Evolutionary conservation across 2,888 invertebrate species (phyloP), one percentile per base, ranked within the genome.

Genomic region (Biston stratarius): DNA sequence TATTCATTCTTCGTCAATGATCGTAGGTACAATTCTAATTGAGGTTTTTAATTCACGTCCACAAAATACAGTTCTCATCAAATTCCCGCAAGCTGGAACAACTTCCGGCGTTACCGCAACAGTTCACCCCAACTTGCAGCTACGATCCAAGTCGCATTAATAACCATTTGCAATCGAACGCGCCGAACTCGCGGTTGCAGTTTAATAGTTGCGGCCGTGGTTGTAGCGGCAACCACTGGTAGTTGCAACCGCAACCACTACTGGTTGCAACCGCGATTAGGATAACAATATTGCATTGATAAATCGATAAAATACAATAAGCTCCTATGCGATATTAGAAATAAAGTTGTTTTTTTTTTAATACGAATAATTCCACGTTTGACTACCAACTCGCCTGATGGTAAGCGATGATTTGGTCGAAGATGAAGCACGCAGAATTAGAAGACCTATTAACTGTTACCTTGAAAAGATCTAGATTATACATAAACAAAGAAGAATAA

Each of bases 61-160:
- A 61, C 53, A 61, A 58, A 61, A 67, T 53, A 62, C 57, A 62
- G 55, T 47, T 14, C 36, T 52, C 55, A 48, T 59, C 59, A 63
- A 40, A 45, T 67, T 42, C 15, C 49, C 44, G 42, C 36, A 48
- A 63, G 53, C 52, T 47, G 36, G 52, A 33, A 44, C 45, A 60
- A 60, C 45, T 68, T 57, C 44, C 42, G 49, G 51, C 64, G 61
- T 61, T 58, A 59, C 48, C 15, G 56, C 45, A 62, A 62, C 55
- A 67, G 67, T 67, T 63, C 48, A 11, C 11, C 7, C 44, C 44
- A 62, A 57, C 48, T 59, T 38, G 48, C 24, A 11, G 38, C 49
- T 58, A 58, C 63, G 14, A 70, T 67, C 58, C 55, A 71, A 74
- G 67, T 72, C 64, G 64, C 73, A 69, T 70, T 74, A 69, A 67